phyloP scores from a whole-genome alignment of 2,888 invertebrate species.

The Tholera decimalis region DNA sequence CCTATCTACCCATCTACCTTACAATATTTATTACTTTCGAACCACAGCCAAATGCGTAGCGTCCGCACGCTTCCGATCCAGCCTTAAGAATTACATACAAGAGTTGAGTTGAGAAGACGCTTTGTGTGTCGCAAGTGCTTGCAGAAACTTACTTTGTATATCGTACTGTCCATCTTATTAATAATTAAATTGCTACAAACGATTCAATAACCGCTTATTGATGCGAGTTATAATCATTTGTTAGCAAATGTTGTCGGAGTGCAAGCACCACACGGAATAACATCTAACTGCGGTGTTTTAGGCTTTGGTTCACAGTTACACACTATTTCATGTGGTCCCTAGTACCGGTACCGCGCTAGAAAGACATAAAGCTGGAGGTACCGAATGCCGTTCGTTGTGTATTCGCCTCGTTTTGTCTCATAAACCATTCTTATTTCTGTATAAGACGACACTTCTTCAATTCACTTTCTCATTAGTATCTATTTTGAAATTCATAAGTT shows the following conservation, averaged over 20 bases:
- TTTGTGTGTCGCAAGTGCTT: conserved; percentile 91
- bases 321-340: conserved; percentile 71
- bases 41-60: conserved; percentile 85
- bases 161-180: conserved; percentile 89
- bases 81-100: conserved; percentile 65
- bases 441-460: conserved; percentile 12
- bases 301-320: conserved; percentile 59
- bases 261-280: conserved; percentile 74
- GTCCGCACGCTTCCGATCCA: conserved; percentile 73
- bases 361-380: conserved; percentile 63
- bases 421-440: neutral
- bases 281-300: conserved; percentile 62
- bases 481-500: conserved; percentile 8
- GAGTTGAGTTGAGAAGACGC: conserved; percentile 72
- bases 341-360: conserved; percentile 64
- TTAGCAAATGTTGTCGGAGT: conserved; percentile 75
- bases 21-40: conserved; percentile 71
- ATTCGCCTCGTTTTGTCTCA: conserved; percentile 23
- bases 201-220: conserved; percentile 72
- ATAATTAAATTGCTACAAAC: conserved; percentile 77
- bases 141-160: conserved; percentile 82
- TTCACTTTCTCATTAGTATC: neutral
- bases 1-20: too few relatives aligned
- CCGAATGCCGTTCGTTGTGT: conserved; percentile 60
- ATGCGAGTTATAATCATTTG: conserved; percentile 77